These are phyloP conservation scores for Archilochus colubris DNA, from an alignment of 2,113 vertebrate species.

Conservation along the genomic window DNA sequence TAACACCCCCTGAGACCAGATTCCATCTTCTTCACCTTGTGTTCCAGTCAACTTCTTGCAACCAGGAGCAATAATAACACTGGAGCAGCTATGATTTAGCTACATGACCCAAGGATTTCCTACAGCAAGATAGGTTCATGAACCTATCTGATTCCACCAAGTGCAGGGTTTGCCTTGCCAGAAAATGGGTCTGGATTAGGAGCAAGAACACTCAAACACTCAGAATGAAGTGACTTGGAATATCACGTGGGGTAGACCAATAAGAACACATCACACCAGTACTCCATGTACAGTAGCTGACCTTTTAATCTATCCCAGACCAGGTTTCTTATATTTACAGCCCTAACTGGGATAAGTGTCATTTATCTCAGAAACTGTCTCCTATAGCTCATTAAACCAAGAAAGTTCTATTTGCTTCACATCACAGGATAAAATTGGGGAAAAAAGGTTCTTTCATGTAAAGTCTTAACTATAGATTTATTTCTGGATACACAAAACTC, in stretches of 20 bases:
- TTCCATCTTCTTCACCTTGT: background rate
- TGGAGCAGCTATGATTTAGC: background rate
- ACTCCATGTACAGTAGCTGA: background rate
- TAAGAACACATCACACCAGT: background rate
- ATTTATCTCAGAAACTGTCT: background rate
- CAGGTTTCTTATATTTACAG: background rate
- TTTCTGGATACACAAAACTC: background rate
- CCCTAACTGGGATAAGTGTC: background rate
- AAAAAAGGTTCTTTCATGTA: background rate
- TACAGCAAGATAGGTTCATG: background rate
- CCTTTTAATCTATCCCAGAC: background rate
- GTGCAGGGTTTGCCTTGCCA: background rate
- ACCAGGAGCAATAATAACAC: background rate
- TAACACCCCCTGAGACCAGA: background rate
- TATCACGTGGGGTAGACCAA: background rate
- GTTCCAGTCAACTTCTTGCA: background rate
- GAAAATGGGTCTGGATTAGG: background rate
- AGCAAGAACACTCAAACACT: background rate
- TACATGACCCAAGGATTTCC: background rate
- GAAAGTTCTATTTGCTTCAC: background rate
- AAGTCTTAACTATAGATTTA: background rate
- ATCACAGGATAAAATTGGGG: background rate
- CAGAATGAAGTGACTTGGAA: background rate
- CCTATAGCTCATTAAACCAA: background rate
- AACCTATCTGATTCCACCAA: background rate